Conservation (phyloP, 2,797 vertebrate species). For the Manis javanica region DNA sequence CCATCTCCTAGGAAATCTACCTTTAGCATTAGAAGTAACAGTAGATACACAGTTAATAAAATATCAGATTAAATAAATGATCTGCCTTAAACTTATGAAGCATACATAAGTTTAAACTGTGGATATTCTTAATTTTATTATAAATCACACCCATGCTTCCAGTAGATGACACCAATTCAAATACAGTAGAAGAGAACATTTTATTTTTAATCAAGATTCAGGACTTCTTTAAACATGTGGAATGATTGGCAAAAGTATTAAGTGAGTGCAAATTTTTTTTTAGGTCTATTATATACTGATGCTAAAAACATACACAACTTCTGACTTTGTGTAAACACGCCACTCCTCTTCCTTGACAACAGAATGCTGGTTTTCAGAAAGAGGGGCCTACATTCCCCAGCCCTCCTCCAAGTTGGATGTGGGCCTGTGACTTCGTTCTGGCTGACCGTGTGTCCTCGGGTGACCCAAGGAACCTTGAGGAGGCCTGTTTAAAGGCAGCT, state of each 20-base stretch:
- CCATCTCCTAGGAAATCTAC: not conserved
- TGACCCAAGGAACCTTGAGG: not conserved
- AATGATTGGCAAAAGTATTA: not conserved
- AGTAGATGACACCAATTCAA: not conserved
- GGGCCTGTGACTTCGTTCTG: not conserved
- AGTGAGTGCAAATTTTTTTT: not conserved
- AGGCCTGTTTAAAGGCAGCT: not conserved
- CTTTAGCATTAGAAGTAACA: not conserved
- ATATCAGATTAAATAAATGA: not conserved
- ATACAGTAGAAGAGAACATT: not conserved
- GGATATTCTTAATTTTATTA: not conserved
- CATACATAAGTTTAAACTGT: not conserved
- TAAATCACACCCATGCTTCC: not conserved
- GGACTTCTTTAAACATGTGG: not conserved
- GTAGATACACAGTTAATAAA: not conserved
- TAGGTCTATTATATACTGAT: not conserved
- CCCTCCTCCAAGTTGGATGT: not conserved
- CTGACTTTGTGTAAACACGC: not conserved
- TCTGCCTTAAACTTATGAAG: conserved; percentile 27
- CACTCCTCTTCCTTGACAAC: not conserved
- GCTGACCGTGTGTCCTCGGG: not conserved
- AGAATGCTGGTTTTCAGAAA: not conserved
- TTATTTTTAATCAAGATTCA: conserved; percentile 30
- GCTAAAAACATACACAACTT: not conserved
- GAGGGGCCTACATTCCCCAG: not conserved